These are phyloP conservation scores for Oscheius sp. DNA, from an alignment of 2,888 invertebrate genomes.

Conservation along the genomic window DNA sequence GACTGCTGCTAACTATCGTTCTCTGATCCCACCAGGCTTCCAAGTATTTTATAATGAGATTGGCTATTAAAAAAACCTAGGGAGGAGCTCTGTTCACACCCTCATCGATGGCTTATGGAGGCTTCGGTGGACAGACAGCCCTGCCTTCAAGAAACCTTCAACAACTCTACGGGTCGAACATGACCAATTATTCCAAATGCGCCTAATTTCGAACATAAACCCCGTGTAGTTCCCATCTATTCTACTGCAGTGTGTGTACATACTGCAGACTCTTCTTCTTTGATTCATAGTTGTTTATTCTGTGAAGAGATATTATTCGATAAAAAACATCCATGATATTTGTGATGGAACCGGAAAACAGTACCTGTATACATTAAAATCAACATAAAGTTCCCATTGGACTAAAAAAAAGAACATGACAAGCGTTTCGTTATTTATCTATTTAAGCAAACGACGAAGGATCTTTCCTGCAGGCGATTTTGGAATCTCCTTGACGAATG, in stretches of 20 bases:
- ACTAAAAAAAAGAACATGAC: no score
- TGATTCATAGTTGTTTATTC: no score
- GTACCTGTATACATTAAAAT: no score
- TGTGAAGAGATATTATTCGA: no score
- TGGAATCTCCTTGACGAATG: slow-evolving; percentile 20
- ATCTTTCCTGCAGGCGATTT: slow-evolving; percentile 9
- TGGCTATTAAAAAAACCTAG: background rate
- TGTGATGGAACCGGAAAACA: no score
- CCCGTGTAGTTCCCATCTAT: no score
- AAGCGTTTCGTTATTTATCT: no score
- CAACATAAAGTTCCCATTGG: no score
- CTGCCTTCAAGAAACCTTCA: slow-evolving; percentile 21
- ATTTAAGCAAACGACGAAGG: slow-evolving; percentile 18
- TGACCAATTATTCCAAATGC: slow-evolving; percentile 32
- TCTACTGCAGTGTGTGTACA: no score
- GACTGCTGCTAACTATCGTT: slow-evolving; percentile 62
- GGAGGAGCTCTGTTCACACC: slow-evolving; percentile 27
- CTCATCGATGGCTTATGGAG: slow-evolving; percentile 29
- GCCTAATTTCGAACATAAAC: no score
- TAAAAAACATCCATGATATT: no score
- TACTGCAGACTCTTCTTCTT: no score
- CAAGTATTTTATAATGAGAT: slow-evolving; percentile 44
- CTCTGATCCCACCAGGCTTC: slow-evolving; percentile 62
- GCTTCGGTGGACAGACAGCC: slow-evolving; percentile 9
- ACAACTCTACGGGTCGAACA: slow-evolving; percentile 30